Percentiles rank a stretch among this genome's conserved stretches.
phyloP scores from a whole-genome alignment of 2,113 vertebrate genomes.

The Heterotis niloticus region DNA sequence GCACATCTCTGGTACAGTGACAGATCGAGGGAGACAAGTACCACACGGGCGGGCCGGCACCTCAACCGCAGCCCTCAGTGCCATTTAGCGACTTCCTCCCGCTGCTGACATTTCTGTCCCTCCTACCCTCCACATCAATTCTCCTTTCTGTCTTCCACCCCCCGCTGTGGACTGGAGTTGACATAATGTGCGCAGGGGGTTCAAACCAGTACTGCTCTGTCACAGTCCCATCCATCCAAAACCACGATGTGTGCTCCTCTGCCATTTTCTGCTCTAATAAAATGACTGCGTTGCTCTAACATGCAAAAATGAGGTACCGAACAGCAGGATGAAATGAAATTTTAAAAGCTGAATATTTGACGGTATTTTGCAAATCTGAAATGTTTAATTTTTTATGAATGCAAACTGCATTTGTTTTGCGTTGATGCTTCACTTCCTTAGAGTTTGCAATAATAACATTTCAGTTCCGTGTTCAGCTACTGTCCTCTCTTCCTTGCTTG shows the following conservation, averaged over 20 bases:
- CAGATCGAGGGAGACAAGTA: constrained; percentile 73
- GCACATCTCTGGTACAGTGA: constrained; percentile 70
- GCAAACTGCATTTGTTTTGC: constrained; percentile 21
- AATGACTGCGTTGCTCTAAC: neutral
- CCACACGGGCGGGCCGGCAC: constrained; percentile 72
- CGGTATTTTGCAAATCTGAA: constrained; percentile 28
- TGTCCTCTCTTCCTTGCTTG: no score
- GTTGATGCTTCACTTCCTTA: neutral
- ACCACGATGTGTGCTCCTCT: neutral
- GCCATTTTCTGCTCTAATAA: constrained; percentile 34
- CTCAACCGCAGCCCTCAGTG: constrained; percentile 63
- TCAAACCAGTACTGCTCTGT: neutral
- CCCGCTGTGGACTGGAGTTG: neutral
- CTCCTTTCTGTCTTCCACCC: constrained; percentile 52
- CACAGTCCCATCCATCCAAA: neutral
- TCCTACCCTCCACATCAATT: constrained; percentile 58
- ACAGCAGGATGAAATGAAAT: constrained; percentile 23
- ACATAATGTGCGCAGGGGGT: neutral
- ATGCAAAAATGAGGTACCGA: constrained; percentile 15
- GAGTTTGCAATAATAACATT: neutral
- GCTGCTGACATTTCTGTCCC: constrained; percentile 75
- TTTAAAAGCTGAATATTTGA: constrained; percentile 17
- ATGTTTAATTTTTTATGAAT: constrained; percentile 33
- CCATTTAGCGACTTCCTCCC: constrained; percentile 73
- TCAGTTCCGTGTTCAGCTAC: no score